Conservation (phyloP, 2,113 vertebrate genomes). For the Herpailurus yagouaroundi region DNA sequence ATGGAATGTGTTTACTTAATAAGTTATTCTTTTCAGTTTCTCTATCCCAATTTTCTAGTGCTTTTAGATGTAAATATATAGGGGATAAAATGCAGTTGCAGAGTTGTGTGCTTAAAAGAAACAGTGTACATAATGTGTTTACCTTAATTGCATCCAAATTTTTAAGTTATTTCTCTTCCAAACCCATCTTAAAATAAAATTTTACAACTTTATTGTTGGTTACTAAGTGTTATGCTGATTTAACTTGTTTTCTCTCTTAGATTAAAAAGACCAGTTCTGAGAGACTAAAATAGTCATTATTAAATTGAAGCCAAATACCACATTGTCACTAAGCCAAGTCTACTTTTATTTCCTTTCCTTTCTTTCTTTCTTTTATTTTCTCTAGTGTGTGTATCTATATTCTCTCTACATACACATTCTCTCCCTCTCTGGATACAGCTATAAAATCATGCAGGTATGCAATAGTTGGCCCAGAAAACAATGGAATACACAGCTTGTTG, state of each 20-base stretch:
- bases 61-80: slow-evolving; percentile 84
- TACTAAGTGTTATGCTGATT: slow-evolving; percentile 78
- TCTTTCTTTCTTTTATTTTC: not conserved
- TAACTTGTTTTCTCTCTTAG: slow-evolving; percentile 81
- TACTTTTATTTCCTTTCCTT: slow-evolving; percentile 20
- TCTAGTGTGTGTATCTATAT: not conserved
- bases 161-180: slow-evolving; percentile 82
- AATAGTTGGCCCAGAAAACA: slow-evolving; percentile 44
- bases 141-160: slow-evolving; percentile 88
- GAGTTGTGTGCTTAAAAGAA: slow-evolving; percentile 85
- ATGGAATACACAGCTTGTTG: slow-evolving; percentile 39
- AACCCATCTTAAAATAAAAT: slow-evolving; percentile 76
- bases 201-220: slow-evolving; percentile 83
- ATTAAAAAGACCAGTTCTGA: slow-evolving; percentile 76
- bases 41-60: slow-evolving; percentile 82
- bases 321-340: slow-evolving; percentile 52
- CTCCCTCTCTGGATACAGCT: slow-evolving; percentile 16
- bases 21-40: slow-evolving; percentile 65
- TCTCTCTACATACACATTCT: not conserved
- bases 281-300: slow-evolving; percentile 59
- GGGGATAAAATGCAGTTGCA: slow-evolving; percentile 82
- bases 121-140: slow-evolving; percentile 86
- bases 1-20: slow-evolving; percentile 23
- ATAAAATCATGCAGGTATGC: slow-evolving; percentile 27
- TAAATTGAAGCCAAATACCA: slow-evolving; percentile 70